These are phyloP conservation scores for Sesamia nonagrioides DNA, from an alignment of 1,140 invertebrate genomes.

Conservation along the genomic window DNA sequence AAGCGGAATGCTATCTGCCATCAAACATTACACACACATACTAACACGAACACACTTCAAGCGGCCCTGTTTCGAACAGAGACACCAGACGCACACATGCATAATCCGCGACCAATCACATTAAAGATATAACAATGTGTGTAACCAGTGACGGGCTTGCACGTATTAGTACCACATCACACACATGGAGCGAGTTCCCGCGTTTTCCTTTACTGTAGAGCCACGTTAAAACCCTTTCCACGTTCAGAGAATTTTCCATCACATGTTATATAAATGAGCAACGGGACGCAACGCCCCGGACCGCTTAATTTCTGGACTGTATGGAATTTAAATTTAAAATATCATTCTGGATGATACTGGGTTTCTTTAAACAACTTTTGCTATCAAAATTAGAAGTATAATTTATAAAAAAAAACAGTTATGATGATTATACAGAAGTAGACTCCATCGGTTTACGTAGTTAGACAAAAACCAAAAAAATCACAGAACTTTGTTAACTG, in stretches of 20 bases:
- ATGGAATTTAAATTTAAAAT: conserved; percentile 42
- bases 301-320: conserved; percentile 21
- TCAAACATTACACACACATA: conserved; percentile 21
- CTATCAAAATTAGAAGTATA: not conserved
- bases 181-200: not conserved
- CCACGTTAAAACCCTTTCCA: conserved; percentile 38
- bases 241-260: conserved; percentile 46
- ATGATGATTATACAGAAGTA: not conserved
- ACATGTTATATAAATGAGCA: conserved; percentile 42
- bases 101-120: not conserved
- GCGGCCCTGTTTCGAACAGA: not conserved
- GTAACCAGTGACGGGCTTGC: not conserved
- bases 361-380: too few species aligned
- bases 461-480: too few species aligned
- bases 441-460: not conserved
- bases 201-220: conserved; percentile 11
- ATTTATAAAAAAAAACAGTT: not conserved
- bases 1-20: conserved; percentile 21
- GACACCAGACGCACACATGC: not conserved
- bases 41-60: conserved; percentile 3
- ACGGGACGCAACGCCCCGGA: conserved; percentile 5
- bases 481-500: too few species aligned
- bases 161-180: conserved; percentile 9
- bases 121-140: not conserved
- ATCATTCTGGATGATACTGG: conserved; percentile 11